Base-by-base conservation (phyloP, 2,888 invertebrate genomes). In the Unio delphinus region DNA sequence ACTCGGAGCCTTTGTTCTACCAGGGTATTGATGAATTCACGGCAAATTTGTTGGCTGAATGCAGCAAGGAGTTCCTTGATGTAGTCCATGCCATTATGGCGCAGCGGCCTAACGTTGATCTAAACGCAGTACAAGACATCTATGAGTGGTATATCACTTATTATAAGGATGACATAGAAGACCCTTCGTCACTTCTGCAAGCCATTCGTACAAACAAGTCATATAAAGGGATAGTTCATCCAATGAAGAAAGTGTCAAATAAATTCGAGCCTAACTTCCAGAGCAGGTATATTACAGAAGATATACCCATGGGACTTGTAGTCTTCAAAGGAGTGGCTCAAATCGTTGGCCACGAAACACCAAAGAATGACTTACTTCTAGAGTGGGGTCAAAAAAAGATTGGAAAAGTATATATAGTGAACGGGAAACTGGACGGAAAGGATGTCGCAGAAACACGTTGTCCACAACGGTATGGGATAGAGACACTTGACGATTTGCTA, bases 311-410 rank as follows among this genome's bases (percentile, higher is more conserved):
- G 67, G 86, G 86, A 8, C 68, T 85, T 74, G 78, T 83, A 4
- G 84, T 85, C 4, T 74, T 85, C 54, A 73, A 72, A 45, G 85
- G 86, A 17, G 69, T 86, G n/a, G 84, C 85, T 7, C 70, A 79
- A 15, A 67, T 83, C 17, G 68, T 79, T 0, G 80, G 69, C 11
- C 75, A 82, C 5, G 68, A 76, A 26, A 83, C 79, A 0, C 84
- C 85, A 0, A 70, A 61, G 3, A 78, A 75, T 72, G 82, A 85
- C 68, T 75, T 72, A 55, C 69, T 86, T 18, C 70, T 86, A 45
- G 64, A 64, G 54, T 86, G 86, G 86, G 80, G 80, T 26, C 86
- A 86, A 69, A 73, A 78, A 61, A 79, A 80, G 65, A 68, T 84
- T 62, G 83, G 80, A 7, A 84, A 84, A 70, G 80, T 81, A 64